Evolutionary conservation across 2,113 vertebrate species (phyloP).

Genomic region (Origma solitaria): DNA sequence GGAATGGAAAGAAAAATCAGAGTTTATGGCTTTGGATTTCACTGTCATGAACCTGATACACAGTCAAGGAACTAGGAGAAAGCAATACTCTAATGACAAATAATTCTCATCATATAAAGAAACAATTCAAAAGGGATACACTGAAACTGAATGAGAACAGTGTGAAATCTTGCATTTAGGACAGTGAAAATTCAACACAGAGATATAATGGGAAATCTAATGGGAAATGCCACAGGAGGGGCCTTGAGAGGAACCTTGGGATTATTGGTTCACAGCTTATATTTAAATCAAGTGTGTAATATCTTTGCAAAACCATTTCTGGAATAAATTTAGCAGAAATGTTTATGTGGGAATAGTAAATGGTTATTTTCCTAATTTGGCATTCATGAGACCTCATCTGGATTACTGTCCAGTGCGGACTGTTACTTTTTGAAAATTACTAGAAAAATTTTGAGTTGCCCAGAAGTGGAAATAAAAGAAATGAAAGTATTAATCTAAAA

Average conservation of each 20-base stretch:
- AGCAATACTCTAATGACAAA: background rate
- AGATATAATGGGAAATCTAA: background rate
- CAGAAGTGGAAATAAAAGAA: background rate
- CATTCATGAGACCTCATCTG: background rate
- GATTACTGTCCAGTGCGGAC: background rate
- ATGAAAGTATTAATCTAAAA: background rate
- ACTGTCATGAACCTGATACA: background rate
- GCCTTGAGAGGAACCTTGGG: background rate
- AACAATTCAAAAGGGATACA: background rate
- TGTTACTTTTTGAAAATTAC: background rate
- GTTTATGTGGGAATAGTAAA: background rate
- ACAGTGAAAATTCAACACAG: background rate
- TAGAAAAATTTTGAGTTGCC: background rate
- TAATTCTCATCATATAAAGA: background rate
- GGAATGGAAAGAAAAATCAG: background rate
- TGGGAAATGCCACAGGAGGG: background rate
- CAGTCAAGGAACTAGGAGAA: background rate
- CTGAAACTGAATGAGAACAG: background rate
- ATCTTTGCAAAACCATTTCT: background rate
- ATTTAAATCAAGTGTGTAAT: background rate
- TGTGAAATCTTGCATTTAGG: background rate
- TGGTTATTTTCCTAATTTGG: background rate
- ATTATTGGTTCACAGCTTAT: background rate
- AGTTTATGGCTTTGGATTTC: background rate
- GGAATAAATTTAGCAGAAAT: background rate